Conservation (phyloP, 2,888 invertebrate genomes). For the Cordilura impudica region DNA sequence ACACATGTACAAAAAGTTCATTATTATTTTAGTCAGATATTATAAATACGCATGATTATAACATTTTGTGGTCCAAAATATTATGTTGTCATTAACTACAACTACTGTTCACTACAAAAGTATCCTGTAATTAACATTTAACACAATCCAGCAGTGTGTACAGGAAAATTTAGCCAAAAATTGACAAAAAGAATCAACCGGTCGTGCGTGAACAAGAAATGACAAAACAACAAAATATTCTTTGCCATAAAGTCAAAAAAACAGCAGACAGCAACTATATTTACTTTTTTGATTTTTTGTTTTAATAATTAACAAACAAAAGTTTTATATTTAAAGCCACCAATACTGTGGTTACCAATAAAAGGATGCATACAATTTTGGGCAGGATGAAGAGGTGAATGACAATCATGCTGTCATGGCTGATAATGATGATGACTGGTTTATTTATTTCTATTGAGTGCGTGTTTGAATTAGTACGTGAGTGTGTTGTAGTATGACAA, state of each 20-base stretch:
- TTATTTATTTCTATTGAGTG: neutral
- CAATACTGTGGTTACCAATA: neutral
- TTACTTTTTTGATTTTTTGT: neutral
- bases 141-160: neutral
- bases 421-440: slow-evolving; percentile 8
- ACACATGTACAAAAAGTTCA: too few relatives aligned
- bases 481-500: slow-evolving; percentile 57
- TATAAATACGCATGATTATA: too few relatives aligned
- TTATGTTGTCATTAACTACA: too few relatives aligned
- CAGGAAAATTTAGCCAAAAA: neutral
- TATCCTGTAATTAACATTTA: slow-evolving; percentile 27
- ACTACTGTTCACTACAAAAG: slow-evolving; percentile 15
- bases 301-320: neutral
- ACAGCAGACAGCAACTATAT: too few relatives aligned
- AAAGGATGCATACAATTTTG: neutral
- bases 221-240: slow-evolving; percentile 15
- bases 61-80: too few relatives aligned
- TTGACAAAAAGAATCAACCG: neutral
- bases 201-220: slow-evolving; percentile 28
- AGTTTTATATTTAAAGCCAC: too few relatives aligned
- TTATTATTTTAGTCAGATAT: too few relatives aligned
- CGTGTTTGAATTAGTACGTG: slow-evolving; percentile 3
- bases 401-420: too few relatives aligned
- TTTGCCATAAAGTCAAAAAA: neutral
- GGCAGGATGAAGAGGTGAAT: neutral